Evolutionary conservation across 1,140 invertebrate genomes (phyloP).

Genomic region (Oncopeltus fasciatus): DNA sequence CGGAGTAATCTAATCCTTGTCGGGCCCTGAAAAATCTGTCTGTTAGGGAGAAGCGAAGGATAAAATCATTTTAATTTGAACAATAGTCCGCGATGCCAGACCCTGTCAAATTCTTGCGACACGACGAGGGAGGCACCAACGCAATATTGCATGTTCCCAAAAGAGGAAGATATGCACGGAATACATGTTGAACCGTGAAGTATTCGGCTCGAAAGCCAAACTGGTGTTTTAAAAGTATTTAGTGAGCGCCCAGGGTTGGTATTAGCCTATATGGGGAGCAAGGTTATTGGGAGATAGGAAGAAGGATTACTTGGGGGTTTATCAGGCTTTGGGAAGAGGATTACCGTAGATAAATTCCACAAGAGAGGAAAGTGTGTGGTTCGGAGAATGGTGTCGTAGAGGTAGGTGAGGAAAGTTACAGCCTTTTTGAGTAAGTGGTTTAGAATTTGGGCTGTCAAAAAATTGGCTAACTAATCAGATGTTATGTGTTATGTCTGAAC

Average conservation of each 20-base stretch:
- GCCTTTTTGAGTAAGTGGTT: too few species aligned
- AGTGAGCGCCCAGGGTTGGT: too few species aligned
- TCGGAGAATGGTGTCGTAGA: too few species aligned
- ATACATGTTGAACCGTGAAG: too few species aligned
- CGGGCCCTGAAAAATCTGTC: neutral
- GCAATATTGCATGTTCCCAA: slow-evolving; percentile 26
- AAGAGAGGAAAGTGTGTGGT: too few species aligned
- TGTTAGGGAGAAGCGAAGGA: neutral
- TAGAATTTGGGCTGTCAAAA: too few species aligned
- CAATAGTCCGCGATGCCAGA: slow-evolving; percentile 29
- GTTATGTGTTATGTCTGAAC: too few species aligned
- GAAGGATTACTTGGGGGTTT: neutral
- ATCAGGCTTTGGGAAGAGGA: neutral
- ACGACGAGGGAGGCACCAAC: slow-evolving; percentile 29
- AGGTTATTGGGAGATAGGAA: neutral
- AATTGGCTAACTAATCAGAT: too few species aligned
- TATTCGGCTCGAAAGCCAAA: too few species aligned
- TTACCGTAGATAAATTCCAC: too few species aligned
- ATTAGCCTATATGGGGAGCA: slow-evolving; percentile 28
- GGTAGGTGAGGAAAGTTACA: too few species aligned
- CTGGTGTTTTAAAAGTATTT: too few species aligned
- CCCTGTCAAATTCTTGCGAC: slow-evolving; percentile 31
- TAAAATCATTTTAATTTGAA: slow-evolving; percentile 25
- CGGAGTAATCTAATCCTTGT: neutral
- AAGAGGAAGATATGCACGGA: slow-evolving; percentile 25